Percentiles rank a stretch among this genome's conserved stretches.
phyloP scores from a whole-genome alignment of 2,113 vertebrate genomes.

The Paraplagusia blochii region DNA sequence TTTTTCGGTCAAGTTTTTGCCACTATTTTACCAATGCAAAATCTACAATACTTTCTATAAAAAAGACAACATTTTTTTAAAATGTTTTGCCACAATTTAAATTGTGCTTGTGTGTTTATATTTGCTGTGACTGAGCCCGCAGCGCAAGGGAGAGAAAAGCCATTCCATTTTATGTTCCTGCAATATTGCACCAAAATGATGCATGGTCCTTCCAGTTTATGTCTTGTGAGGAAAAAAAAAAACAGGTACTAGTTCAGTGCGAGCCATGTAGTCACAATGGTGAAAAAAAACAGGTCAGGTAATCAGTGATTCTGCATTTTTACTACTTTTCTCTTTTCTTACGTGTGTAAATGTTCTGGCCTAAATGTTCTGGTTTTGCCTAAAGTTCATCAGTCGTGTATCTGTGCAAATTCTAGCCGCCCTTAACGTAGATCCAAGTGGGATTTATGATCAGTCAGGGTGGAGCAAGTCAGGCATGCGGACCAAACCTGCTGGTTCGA shows the following conservation, averaged over 20 bases:
- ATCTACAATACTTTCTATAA: conserved; percentile 11
- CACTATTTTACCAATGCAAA: conserved; percentile 25
- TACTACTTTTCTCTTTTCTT: conserved; percentile 1
- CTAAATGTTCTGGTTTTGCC: conserved; percentile 15
- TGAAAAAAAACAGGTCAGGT: conserved; percentile 27
- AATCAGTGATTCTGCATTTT: conserved; percentile 23
- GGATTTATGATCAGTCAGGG: conserved; percentile 23
- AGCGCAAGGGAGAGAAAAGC: conserved; percentile 52
- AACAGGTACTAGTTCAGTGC: conserved; percentile 30
- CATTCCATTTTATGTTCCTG: conserved; percentile 50
- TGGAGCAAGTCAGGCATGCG: conserved; percentile 26
- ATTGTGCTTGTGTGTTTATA: conserved; percentile 19
- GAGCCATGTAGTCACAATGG: conserved; percentile 38
- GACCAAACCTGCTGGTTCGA: conserved; percentile 59
- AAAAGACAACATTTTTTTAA: conserved; percentile 7
- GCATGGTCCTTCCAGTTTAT: conserved; percentile 20
- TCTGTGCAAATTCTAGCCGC: conserved; percentile 27
- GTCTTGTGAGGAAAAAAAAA: conserved; percentile 15
- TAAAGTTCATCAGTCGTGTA: conserved; percentile 25
- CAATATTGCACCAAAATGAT: conserved; percentile 34
- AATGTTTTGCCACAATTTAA: conserved; percentile 16
- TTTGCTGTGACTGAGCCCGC: conserved; percentile 60
- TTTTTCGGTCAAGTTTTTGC: background rate
- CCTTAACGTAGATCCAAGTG: conserved; percentile 6
- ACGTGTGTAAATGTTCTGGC: conserved; percentile 10